Base-by-base conservation (phyloP, 1,140 invertebrate genomes). In the Drosophila ficusphila region DNA sequence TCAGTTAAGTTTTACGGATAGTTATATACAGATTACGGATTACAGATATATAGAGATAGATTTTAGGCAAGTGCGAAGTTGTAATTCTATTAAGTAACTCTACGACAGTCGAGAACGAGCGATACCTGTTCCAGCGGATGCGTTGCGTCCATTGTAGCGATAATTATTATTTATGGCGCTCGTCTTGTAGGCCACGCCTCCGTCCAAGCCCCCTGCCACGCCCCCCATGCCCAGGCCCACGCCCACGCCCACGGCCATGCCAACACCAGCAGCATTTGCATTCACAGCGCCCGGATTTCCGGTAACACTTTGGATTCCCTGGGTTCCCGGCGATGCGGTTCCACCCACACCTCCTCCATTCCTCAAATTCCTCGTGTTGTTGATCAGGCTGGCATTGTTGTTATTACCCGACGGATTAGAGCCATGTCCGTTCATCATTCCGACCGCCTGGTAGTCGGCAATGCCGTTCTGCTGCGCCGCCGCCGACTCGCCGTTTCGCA, bases 141-240 rank as follows among this genome's bases (percentile, higher is more conserved):
- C 81, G 53, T 61, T 90, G 83, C 90, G 90, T 89, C 89, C 89
- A 88, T 90, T 90, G 81, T 89, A 91, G 72, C 90, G 90, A 69
- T 91, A 91, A 90, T 91, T 91, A 72, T 90, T 91, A 88, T 91
- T 91, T 64, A 91, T 83, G 61, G 79, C 77, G 70, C 85, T 91
- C 56, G 86, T 89, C 82, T 83, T 90, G 42, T 83, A 90, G 62
- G 61, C 79, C 31, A 65, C 75, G 65, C 74, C 75, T 53, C 76
- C 81, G 23, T 27, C 67, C 49, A 41, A 51, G 47, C 51, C 56
- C n/a, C 56, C 54, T 8, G 60, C 60, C 42, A 60, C 56, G 72
- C 72, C 72, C 23, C 36, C 61, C 34, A 54, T 46, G 33, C 36
- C 58, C 34, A 73, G 36, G 12, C 23, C 34, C 29, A 60, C 71